Evolutionary conservation across 2,888 invertebrate genomes (phyloP), one percentile per base, ranked within the genome.

Genomic region (Tenthredo distinguenda): DNA sequence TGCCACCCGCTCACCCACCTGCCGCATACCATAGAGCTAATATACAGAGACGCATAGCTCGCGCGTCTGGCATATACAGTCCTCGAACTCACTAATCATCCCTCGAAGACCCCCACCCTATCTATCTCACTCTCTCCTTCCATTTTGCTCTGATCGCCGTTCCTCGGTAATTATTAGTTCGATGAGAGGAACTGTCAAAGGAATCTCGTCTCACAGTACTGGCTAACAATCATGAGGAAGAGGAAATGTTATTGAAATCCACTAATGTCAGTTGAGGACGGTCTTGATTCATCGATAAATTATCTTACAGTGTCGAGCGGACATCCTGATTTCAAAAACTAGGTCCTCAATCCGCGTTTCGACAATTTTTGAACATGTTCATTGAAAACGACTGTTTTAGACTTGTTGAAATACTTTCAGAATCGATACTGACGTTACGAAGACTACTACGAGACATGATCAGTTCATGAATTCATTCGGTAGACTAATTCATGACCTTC

Each of bases 1-100:
- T 88, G 87, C 90, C 89, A 26, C 26, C 40, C 50, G 21, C 62
- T 34, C 62, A 9, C 26, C 26, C 50, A 47, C 77, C 47, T 77
- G 77, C 82, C 58, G 77, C 86, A 87, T 87, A 84, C 86, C 86
- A 68, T 55, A 43, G 62, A 79, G 72, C 76, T 68, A 85, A 87
- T 86, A 72, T 68, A 68, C 47, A 68, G 65, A 65, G 83, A 65
- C 65, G 68, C 65, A 83, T 83, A 83, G 31, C 47, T 65, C 43
- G 47, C 83, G 83, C 15, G 68, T 83, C 37, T 83, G 68, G 68
- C 68, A 81, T 68, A 68, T 71, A 83, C 47, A 81, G 58, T 81
- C 15, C 58, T 81, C n/a, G 9, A 40, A 62, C 50, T 81, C 79
- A 81, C 79, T 81, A 62, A 81, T 81, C 62, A 81, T 21, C 55